phyloP scores from a whole-genome alignment of 2,113 vertebrate species.

The Oostethus manadensis region DNA sequence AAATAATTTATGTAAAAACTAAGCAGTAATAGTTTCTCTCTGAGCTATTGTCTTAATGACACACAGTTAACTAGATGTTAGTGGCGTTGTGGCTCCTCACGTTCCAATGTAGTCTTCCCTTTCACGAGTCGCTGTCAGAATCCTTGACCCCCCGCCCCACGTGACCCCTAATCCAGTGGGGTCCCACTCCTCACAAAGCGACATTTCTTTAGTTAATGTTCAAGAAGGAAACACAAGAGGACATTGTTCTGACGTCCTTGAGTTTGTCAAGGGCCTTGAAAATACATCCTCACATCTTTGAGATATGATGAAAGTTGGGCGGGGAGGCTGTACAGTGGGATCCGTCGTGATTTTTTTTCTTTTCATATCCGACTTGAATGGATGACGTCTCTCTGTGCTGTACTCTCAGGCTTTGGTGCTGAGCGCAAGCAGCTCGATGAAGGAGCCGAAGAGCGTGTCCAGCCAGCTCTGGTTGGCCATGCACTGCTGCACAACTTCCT shows the following conservation, averaged over 20 bases:
- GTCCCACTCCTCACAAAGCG: constrained; percentile 42
- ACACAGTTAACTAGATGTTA: constrained; percentile 56
- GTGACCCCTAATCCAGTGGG: constrained; percentile 27
- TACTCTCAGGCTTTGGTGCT: constrained; percentile 70
- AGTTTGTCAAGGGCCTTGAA: constrained; percentile 51
- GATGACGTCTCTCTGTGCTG: constrained; percentile 2
- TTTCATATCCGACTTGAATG: constrained; percentile 20
- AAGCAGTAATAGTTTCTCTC: constrained; percentile 73
- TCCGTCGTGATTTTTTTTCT: constrained; percentile 34
- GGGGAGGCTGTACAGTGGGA: constrained; percentile 62
- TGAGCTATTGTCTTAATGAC: constrained; percentile 62
- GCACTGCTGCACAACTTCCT: constrained; percentile 93
- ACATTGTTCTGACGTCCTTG: constrained; percentile 47
- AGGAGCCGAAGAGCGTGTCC: constrained; percentile 86
- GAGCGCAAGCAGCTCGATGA: constrained; percentile 86
- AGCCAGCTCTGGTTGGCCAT: constrained; percentile 93
- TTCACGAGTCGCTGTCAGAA: constrained; percentile 17
- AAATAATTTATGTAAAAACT: constrained; percentile 80
- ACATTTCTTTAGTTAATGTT: constrained; percentile 61
- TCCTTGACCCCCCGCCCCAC: constrained; percentile 33
- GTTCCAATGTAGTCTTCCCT: constrained; percentile 21
- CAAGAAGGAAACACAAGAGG: constrained; percentile 56
- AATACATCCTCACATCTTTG: constrained; percentile 52
- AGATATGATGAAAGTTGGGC: constrained; percentile 48
- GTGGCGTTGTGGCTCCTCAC: constrained; percentile 48